A percentile compares a stretch with the other conserved stretches of the same genome.
Evolutionary conservation across 2,113 vertebrate genomes (phyloP).

Genomic region (Dicaeum eximium): DNA sequence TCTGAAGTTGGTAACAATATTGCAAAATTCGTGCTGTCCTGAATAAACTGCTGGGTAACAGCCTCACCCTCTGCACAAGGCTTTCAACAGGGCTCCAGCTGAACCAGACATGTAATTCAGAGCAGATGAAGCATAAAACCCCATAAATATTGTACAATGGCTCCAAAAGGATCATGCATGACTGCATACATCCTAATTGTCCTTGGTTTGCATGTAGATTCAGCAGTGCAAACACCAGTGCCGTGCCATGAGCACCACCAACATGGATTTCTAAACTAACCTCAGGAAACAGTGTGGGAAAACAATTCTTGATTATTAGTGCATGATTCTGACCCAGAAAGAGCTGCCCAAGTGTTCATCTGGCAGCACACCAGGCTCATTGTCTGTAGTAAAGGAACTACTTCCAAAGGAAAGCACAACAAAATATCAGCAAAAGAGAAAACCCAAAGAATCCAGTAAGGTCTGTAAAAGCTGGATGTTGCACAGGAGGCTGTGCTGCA

Average conservation of each 20-base stretch:
- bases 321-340: background rate
- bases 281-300: background rate
- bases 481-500: background rate
- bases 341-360: background rate
- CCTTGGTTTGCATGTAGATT: background rate
- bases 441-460: no score
- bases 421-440: background rate
- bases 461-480: background rate
- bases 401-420: background rate
- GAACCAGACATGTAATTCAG: background rate
- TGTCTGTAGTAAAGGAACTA: background rate
- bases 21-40: background rate
- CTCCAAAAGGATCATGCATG: background rate
- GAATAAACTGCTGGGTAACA: background rate
- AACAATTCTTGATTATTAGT: background rate
- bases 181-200: background rate
- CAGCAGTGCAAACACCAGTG: background rate
- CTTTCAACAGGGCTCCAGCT: background rate
- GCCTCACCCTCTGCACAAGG: background rate
- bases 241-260: background rate
- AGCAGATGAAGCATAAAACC: constrained; percentile 15
- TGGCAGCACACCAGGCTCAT: background rate
- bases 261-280: background rate
- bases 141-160: constrained; percentile 27
- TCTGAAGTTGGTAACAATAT: background rate